Conservation (phyloP, 2,888 invertebrate genomes). For the Automeris io region DNA sequence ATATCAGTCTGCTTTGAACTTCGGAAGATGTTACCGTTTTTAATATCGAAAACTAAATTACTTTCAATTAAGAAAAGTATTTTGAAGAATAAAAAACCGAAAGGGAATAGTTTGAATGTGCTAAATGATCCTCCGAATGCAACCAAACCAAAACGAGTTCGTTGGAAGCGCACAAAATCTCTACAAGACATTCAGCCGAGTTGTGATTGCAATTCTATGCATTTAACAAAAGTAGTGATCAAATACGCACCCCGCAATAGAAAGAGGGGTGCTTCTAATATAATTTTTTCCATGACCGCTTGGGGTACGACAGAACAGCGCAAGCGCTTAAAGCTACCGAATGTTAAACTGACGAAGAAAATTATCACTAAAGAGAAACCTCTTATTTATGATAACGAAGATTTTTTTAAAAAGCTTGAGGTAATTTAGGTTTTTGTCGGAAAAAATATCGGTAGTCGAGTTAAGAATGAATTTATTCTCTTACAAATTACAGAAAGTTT, state of each 20-base stretch:
- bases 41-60: slow-evolving; percentile 58
- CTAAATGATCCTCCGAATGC: slow-evolving; percentile 40
- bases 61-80: slow-evolving; percentile 40
- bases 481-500: too few relatives aligned
- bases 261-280: slow-evolving; percentile 51
- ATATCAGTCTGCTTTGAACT: neutral
- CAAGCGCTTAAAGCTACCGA: slow-evolving; percentile 54
- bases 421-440: slow-evolving; percentile 26
- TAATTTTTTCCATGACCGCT: slow-evolving; percentile 51
- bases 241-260: slow-evolving; percentile 50
- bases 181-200: slow-evolving; percentile 24
- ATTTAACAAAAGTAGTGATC: slow-evolving; percentile 54
- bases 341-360: slow-evolving; percentile 37
- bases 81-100: slow-evolving; percentile 28
- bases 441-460: too few relatives aligned
- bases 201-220: slow-evolving; percentile 56
- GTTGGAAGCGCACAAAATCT: slow-evolving; percentile 34
- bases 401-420: slow-evolving; percentile 66
- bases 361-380: slow-evolving; percentile 34
- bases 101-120: slow-evolving; percentile 39
- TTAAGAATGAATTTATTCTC: too few relatives aligned
- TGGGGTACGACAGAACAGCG: slow-evolving; percentile 46
- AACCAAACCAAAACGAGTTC: slow-evolving; percentile 32
- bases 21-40: slow-evolving; percentile 50
- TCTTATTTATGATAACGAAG: slow-evolving; percentile 42